Base-by-base conservation (phyloP, 2,888 invertebrate species). In the Mongoloraphidia duomilia region DNA sequence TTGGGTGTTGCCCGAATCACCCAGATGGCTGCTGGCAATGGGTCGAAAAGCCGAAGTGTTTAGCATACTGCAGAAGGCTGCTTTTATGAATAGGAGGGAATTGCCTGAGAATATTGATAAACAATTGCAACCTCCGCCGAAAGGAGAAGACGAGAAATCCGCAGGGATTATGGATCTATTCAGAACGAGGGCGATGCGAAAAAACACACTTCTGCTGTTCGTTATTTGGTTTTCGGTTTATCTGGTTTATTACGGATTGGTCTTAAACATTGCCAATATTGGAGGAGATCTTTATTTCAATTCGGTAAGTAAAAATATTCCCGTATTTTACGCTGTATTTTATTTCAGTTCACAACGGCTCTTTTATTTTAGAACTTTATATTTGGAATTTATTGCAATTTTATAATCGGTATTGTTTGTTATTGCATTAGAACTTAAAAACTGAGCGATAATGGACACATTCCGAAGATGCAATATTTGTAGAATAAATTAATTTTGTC, bases 181-280 rank as follows among this genome's bases (percentile, higher is more conserved):
- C 62, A 75, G 74, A 58, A 81, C 82, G 41, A 68, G 72, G 35
- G 70, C 71, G 55, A 71, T 85, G 58, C 66, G 81, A 41, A 79
- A 78, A 60, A 79, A 79, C 54, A 83, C 85, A 0, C 70, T 83
- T 39, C 79, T 84, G 53, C 70, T 85, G 39, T 80, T 82, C 51
- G 65, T 83, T 47, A 77, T 82, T 49, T 87, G 87, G 87, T 85
- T 84, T 63, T 74, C 79, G 44, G 81, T 84, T 67, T 83, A 86
- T 51, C 75, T 86, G 44, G 79, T 83, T 1, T 87, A 87, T 63
- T 87, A 86, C 56, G 87, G 86, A 2, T 67, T 87, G 34, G 75
- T 84, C 51, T 66, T 87, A 49, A 86, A 87, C 60, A 72, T 86
- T 54, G 80, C 79, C 47, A 80, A 84, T 54, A 80, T 85, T 53